Evolutionary conservation across 2,888 invertebrate species (phyloP).

Genomic region (Troides aeacus): DNA sequence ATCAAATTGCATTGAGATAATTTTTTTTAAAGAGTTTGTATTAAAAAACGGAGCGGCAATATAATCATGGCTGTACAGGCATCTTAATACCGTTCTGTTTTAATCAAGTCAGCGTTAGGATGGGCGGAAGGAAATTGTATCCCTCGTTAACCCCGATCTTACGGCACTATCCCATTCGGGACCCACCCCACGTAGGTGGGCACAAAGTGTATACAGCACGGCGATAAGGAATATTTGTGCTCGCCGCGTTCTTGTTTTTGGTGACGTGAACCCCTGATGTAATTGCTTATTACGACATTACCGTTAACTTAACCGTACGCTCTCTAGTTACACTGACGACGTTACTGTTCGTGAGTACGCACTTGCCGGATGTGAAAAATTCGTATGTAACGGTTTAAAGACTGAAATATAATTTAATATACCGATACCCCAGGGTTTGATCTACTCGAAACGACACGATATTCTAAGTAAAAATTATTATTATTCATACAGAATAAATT

Average conservation of each 20-base stretch:
- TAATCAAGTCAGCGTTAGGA: slow-evolving; percentile 20
- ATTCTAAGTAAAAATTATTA: too few relatives aligned
- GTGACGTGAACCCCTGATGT: slow-evolving; percentile 15
- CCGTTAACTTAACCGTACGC: slow-evolving; percentile 7
- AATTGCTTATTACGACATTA: slow-evolving; percentile 19
- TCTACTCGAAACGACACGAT: too few relatives aligned
- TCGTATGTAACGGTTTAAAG: too few relatives aligned
- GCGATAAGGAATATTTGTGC: slow-evolving; percentile 25
- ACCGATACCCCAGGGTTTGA: too few relatives aligned
- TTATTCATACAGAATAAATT: too few relatives aligned
- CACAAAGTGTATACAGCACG: slow-evolving; percentile 16
- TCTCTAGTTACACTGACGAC: not conserved
- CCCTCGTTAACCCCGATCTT: slow-evolving; percentile 24
- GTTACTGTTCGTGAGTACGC: too few relatives aligned
- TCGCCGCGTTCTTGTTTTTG: slow-evolving; percentile 18
- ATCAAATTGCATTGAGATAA: too few relatives aligned
- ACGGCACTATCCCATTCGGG: slow-evolving; percentile 9
- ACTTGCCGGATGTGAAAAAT: too few relatives aligned
- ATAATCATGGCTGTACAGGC: slow-evolving; percentile 17
- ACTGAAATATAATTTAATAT: too few relatives aligned
- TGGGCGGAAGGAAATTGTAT: slow-evolving; percentile 13
- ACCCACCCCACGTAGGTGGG: slow-evolving; percentile 15
- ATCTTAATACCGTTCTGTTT: slow-evolving; percentile 22
- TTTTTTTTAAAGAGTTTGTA: too few relatives aligned
- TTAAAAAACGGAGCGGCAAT: not conserved